Evolutionary conservation across 2,797 vertebrate species (phyloP), one percentile per base, ranked within the genome.

Genomic region (Enteromius treurensis): DNA sequence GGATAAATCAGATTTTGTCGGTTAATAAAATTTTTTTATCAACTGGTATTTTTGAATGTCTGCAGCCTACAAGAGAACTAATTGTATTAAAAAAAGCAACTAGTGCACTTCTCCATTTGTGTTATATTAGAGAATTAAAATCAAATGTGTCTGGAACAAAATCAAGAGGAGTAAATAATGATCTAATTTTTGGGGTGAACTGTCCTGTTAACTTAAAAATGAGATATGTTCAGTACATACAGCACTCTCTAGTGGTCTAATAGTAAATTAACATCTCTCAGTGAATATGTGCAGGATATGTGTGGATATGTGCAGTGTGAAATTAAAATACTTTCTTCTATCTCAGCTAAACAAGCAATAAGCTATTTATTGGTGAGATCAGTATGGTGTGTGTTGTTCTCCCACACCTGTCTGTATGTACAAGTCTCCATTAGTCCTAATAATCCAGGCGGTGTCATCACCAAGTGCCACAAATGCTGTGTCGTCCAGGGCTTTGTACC

Each of bases 401-500:
- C 47, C 81, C 37, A 74, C 88, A 99, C 98, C 97, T 93, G 97
- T 98, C 92, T 99, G 98, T 88, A 99, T 91, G 92, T 96, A 98
- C 3, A 99, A 92, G 87, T 99, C 98, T 67, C 98, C 98, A 0
- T 97, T 98, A 79, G 97, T 98, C 89, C 95, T 92, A 91, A 99
- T 96, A 90, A 99, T 96, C 98, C 98, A 99, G 85, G 97, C 97
- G 0, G 96, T 95, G 89, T 99, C 97, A 7, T 99, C 97, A 5
- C 97, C 96, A 83, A 99, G 91, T 23, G 97, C 95, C 23, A 99
- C 95, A 26, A 97, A 99, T 0, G 94, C 94, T 0, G 96, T 93
- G 82, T 97, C 96, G 13, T 97, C 96, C 88, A 97, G 92, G 15
- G 98, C 98, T 88, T 99, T 98, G 2, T 98, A 99, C 98, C 98